Conservation (phyloP, 1,140 invertebrate genomes). For the Atta cephalotes region DNA sequence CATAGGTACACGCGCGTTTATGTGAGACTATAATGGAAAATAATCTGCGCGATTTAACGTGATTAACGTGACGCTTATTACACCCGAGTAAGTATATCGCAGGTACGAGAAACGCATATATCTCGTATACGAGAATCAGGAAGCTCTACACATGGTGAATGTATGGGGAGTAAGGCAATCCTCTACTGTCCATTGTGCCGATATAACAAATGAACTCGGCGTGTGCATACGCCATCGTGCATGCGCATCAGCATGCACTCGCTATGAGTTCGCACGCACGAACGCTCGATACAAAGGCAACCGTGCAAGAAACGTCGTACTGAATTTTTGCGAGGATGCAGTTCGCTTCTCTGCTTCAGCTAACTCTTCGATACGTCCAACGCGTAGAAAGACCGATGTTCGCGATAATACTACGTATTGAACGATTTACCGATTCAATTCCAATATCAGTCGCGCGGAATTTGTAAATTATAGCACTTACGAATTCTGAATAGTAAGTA, state of each 20-base stretch:
- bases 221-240: not conserved
- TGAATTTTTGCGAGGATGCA: slow-evolving; percentile 54
- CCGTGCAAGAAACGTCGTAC: slow-evolving; percentile 36
- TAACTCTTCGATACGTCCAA: not conserved
- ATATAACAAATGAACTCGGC: slow-evolving; percentile 67
- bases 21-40: slow-evolving; percentile 17
- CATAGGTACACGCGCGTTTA: too few relatives aligned
- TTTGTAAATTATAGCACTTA: not conserved
- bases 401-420: slow-evolving; percentile 10
- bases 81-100: not conserved
- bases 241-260: slow-evolving; percentile 2
- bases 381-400: slow-evolving; percentile 20
- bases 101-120: not conserved
- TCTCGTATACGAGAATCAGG: not conserved
- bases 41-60: slow-evolving; percentile 44
- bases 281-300: slow-evolving; percentile 42
- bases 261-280: slow-evolving; percentile 49
- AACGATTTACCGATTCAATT: slow-evolving; percentile 58
- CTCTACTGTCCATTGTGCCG: slow-evolving; percentile 47
- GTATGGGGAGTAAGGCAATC: slow-evolving; percentile 25
- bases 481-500: not conserved
- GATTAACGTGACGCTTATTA: slow-evolving; percentile 43
- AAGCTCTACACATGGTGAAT: slow-evolving; percentile 14
- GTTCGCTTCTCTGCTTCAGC: slow-evolving; percentile 21
- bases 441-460: slow-evolving; percentile 3